Evolutionary conservation across 2,888 invertebrate genomes (phyloP), one percentile per base, ranked within the genome.

Genomic region (Andrena praecox): DNA sequence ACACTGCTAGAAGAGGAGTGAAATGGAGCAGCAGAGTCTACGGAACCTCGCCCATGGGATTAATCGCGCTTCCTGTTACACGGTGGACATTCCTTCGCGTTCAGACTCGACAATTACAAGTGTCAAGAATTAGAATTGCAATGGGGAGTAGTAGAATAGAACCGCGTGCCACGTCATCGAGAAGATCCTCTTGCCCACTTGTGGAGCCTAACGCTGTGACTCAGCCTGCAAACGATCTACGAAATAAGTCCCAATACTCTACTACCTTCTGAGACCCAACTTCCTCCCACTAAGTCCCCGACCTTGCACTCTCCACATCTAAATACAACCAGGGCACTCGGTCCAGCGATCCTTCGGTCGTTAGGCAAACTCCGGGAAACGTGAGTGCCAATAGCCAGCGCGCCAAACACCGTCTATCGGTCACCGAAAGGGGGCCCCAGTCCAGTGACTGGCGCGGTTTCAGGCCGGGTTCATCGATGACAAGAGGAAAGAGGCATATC

Each of bases 361-460:
- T 56, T 56, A 56, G 56, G 27, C 27, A 27, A 54, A 24, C 24
- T 27, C 56, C 20, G 4, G 24, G 54, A 20, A 24, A 60, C 29
- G 42, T 16, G 12, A 63, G 24, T 62, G 35, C 24, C 48, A 29
- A 64, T 31, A 10, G 64, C 24, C 6, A 16, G 27, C 27, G 12
- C 7, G 54, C 42, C 42, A 16, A 42, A 42, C 42, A 42, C 16
- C 12, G 31, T 50, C 70, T 56, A n/a, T 29, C 24, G 50, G 10
- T 69, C 79, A 75, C 31, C 35, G 35, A 52, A 35, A 27, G 0
- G 64, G 54, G 59, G 16, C 16, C 42, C 27, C 56, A 50, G 27
- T 10, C 16, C 4, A 35, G 63, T 59, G 72, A 67, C 54, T 27
- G 70, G 24, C 73, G 73, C 63, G 59, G 70, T 71, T 87, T 77